Base-by-base conservation (phyloP, 2,113 vertebrate genomes). In the Pangasianodon gigas region DNA sequence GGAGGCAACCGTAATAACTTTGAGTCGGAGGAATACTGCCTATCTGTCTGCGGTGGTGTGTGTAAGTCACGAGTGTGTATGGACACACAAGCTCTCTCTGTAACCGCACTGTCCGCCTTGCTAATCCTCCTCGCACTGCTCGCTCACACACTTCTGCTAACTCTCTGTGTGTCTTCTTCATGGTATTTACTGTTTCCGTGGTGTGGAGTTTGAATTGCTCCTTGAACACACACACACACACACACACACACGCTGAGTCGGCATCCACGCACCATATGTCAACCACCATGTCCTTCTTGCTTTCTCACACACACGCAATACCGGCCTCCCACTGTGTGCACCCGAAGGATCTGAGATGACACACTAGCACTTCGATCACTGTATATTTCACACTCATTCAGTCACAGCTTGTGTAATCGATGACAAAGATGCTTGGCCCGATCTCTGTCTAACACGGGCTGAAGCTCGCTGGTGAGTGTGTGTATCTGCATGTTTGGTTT, bases 1-100 rank as follows among this genome's bases (percentile, higher is more conserved):
- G 98, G 98, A 44, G 98, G 98, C 92, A 99, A 99, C 97, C 96
- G 98, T 95, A 99, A 99, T 98, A 99, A 99, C 97, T 99, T 99
- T 98, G 98, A 97, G 94, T 98, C 98, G 2, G 96, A 99, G 96
- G 97, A 98, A 75, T 99, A 99, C 97, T 99, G 98, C 97, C 94
- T 98, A 96, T 98, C 98, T 83, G 98, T 99, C 96, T 99, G 98
- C 97, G 96, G 97, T 96, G 97, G 97, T 93, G 96, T 98, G 97
- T 96, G 98, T 99, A 99, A 99, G 98, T 99, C 96, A 95, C 1
- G 56, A 51, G 69, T 79, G 87, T 71, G 84, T 21, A 44, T n/a
- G 84, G 51, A 74, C 67, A 44, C 54, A 65, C 84, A 62, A 44
- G 6, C 60, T 67, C 75, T 82, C n/a, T n/a, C 54, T 60, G 10